Evolutionary conservation across 2,888 invertebrate genomes (phyloP), one percentile per base, ranked within the genome.

Genomic region (Chesias legatella): DNA sequence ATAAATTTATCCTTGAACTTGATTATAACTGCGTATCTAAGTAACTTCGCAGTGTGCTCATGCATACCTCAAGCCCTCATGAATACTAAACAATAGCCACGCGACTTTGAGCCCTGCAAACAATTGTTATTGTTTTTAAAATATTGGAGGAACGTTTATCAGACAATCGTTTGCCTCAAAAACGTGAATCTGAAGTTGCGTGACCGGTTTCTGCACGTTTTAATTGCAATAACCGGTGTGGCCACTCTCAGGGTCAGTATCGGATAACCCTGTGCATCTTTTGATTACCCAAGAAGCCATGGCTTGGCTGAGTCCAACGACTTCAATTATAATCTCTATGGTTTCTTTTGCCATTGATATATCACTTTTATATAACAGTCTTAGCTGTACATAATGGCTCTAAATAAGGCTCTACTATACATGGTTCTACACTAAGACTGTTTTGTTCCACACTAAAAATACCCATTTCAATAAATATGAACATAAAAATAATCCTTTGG

Each of bases 1-100:
- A 23, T 35, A 1, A 7, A 26, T 3, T 24, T 39, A 46, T 31
- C 51, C 49, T 50, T 51, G 51, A 51, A 50, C 43, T 43, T 48
- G 33, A 9, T 31, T 8, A 10, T 36, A 34, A 51, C 44, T 55
- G 43, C 47, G 43, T 29, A 50, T 40, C n/a, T n/a, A n/a, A n/a
- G n/a, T 9, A 30, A 35, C 27, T 9, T 11, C 22, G 5, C 22
- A 10, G 13, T 17, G 5, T 17, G 13, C 3, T 3, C 10, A 11
- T 9, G 29, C 38, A 33, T 34, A 43, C 29, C 33, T 40, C 26
- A 27, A 22, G 7, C 13, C 33, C 11, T 25, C 42, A 36, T 33
- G 33, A 35, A 33, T 33, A 43, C 30, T 25, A 10, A 38, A 13
- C 9, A 26, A 9, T 10, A 10, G 30, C 27, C 30, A 38, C 10